Evolutionary conservation across 2,888 invertebrate species (phyloP).

Genomic region (Pharmacophagus antenor): DNA sequence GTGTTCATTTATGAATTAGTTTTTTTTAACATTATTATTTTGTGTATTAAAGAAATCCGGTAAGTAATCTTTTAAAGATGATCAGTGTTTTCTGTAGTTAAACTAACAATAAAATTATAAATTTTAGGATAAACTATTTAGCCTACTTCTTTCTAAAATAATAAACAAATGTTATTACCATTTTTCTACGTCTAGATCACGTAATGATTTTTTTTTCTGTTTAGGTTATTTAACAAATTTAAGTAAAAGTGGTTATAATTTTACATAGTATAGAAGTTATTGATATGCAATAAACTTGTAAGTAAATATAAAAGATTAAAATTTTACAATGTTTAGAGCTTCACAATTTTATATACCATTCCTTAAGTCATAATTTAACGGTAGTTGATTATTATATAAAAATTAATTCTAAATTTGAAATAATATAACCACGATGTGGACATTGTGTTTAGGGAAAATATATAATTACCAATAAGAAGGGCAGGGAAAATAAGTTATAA

Average conservation of each 20-base stretch:
- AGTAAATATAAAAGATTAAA: too few relatives aligned
- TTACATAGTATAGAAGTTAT: too few relatives aligned
- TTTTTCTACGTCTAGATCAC: neutral
- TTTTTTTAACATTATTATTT: slow-evolving; percentile 26
- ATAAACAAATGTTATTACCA: neutral
- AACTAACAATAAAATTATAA: neutral
- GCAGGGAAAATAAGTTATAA: too few relatives aligned
- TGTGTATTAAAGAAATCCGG: slow-evolving; percentile 28
- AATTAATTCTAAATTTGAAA: too few relatives aligned
- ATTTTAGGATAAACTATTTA: neutral
- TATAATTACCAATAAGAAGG: too few relatives aligned
- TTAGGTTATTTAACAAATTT: neutral
- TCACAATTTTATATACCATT: too few relatives aligned
- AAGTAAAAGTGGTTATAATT: neutral
- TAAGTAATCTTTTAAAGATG: slow-evolving; percentile 17
- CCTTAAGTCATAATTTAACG: too few relatives aligned
- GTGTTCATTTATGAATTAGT: slow-evolving; percentile 29
- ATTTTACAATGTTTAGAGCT: too few relatives aligned
- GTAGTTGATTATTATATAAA: too few relatives aligned
- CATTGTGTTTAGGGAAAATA: too few relatives aligned
- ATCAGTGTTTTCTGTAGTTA: neutral
- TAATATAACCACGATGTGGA: too few relatives aligned
- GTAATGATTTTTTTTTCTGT: neutral
- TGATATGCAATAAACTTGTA: too few relatives aligned
- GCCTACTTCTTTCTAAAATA: neutral